phyloP scores from a whole-genome alignment of 2,888 invertebrate genomes.

The Netelia melanura region DNA sequence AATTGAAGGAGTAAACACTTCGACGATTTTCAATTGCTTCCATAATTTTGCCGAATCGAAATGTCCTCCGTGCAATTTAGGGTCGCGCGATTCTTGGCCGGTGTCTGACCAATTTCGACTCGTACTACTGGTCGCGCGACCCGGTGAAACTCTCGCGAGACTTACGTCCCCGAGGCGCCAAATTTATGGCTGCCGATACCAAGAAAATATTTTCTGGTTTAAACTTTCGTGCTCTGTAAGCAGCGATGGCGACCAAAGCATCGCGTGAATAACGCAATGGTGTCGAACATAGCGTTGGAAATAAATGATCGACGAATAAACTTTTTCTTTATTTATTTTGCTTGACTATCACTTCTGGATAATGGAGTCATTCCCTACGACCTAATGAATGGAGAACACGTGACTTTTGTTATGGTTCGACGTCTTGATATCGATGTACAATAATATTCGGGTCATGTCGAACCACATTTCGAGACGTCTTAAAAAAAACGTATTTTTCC shows the following conservation, averaged over 20 bases:
- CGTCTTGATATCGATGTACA: background rate
- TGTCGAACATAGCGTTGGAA: conserved; percentile 19
- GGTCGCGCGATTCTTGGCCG: background rate
- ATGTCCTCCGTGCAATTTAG: background rate
- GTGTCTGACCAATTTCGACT: conserved; percentile 46
- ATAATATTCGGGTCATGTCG: background rate
- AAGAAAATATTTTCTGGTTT: conserved; percentile 10
- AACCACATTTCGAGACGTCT: background rate
- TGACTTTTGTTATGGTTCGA: conserved; percentile 17
- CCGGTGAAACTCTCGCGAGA: conserved; percentile 16
- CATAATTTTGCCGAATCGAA: background rate
- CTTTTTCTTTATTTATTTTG: background rate
- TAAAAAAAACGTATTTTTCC: conserved; percentile 19
- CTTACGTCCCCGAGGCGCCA: conserved; percentile 13
- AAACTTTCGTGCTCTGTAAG: conserved; percentile 13
- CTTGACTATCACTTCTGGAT: background rate
- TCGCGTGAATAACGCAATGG: conserved; percentile 15
- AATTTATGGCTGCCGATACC: background rate
- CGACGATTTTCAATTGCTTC: conserved; percentile 6
- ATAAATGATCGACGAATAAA: conserved; percentile 28
- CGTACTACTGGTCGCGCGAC: conserved; percentile 46
- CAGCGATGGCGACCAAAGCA: background rate
- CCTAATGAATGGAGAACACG: conserved; percentile 40
- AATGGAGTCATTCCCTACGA: conserved; percentile 27
- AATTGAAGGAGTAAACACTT: background rate